Evolutionary conservation across 1,140 invertebrate genomes (phyloP).

Genomic region (Hesperophylax magnus): DNA sequence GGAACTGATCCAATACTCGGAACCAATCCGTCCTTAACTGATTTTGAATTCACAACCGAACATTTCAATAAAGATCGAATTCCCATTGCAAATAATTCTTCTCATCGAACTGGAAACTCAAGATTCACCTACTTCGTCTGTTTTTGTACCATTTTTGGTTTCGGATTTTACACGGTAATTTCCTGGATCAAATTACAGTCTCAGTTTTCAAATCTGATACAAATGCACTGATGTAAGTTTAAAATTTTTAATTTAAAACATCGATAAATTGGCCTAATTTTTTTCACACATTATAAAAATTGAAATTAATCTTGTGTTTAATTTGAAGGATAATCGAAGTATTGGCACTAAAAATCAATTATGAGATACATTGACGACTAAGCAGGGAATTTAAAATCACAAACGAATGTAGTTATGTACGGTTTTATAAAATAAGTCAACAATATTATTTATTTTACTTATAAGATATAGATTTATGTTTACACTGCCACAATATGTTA

Average conservation of each 20-base stretch:
- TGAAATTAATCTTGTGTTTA: background rate
- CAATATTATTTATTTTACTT: no score
- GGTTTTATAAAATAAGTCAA: background rate
- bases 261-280: background rate
- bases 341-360: background rate
- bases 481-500: no score
- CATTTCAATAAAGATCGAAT: conserved; percentile 8
- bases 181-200: conserved; percentile 31
- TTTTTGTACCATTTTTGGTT: conserved; percentile 39
- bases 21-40: background rate
- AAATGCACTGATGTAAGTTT: conserved; percentile 8
- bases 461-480: no score
- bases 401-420: background rate
- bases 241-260: background rate
- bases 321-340: background rate
- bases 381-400: background rate
- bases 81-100: conserved; percentile 41
- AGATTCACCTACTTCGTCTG: conserved; percentile 8
- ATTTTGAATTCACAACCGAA: conserved; percentile 8
- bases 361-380: background rate
- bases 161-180: conserved; percentile 25
- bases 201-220: background rate
- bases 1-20: background rate
- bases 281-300: background rate
- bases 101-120: background rate